phyloP scores from a whole-genome alignment of 1,140 invertebrate species.

The Drosophila arawakana region DNA sequence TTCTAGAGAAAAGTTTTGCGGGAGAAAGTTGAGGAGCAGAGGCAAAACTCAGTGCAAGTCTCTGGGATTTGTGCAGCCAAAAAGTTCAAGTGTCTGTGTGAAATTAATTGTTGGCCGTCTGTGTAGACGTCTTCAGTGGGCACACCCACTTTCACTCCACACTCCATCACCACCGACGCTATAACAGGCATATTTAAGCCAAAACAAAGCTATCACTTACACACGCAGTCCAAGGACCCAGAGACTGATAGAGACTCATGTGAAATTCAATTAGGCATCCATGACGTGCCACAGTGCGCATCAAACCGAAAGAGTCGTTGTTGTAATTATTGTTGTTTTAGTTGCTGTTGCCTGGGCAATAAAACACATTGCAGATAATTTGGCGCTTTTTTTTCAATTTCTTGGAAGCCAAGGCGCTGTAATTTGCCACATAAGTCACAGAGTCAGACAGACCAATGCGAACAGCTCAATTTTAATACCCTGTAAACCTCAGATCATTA shows the following conservation, averaged over 20 bases:
- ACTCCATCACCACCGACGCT: neutral
- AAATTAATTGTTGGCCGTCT: conserved; percentile 76
- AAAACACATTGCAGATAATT: conserved; percentile 82
- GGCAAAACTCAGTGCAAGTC: conserved; percentile 51
- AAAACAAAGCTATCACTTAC: conserved; percentile 82
- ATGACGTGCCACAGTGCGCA: conserved; percentile 68
- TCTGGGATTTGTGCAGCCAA: conserved; percentile 75
- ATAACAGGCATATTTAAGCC: conserved; percentile 61
- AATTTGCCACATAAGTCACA: conserved; percentile 83
- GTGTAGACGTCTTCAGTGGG: conserved; percentile 11
- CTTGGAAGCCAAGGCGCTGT: conserved; percentile 72
- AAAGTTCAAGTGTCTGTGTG: conserved; percentile 77
- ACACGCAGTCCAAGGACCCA: conserved; percentile 56
- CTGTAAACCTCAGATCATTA: neutral
- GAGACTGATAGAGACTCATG: conserved; percentile 33
- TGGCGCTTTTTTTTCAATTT: conserved; percentile 72
- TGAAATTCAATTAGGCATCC: conserved; percentile 78
- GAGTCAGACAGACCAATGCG: conserved; percentile 55
- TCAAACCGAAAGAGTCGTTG: conserved; percentile 43
- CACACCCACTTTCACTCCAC: conserved; percentile 1
- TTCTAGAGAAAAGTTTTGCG: conserved; percentile 3
- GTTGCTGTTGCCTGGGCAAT: conserved; percentile 51
- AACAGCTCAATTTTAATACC: conserved; percentile 68
- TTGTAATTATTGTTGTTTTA: conserved; percentile 15
- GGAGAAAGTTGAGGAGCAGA: neutral